These are phyloP conservation scores for Anthoscopus minutus DNA, from an alignment of 2,113 vertebrate species.

Conservation along the genomic window DNA sequence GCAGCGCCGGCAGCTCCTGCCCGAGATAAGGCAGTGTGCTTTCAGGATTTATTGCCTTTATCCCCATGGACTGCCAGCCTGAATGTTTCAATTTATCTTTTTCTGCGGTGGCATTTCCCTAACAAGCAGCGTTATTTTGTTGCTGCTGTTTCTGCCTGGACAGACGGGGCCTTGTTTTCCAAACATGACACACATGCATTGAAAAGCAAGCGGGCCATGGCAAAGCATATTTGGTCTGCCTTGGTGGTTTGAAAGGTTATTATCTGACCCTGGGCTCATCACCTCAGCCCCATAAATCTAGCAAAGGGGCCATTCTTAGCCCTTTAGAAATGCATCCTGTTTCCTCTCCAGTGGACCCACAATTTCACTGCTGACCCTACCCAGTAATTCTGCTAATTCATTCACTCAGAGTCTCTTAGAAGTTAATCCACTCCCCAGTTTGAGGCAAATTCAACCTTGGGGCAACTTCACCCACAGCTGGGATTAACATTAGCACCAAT, in stretches of 20 bases:
- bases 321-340: neutral
- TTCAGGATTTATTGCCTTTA: conserved; percentile 39
- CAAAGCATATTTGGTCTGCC: conserved; percentile 25
- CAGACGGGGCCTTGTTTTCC: conserved; percentile 27
- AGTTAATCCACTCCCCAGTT: neutral
- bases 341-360: neutral
- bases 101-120: conserved; percentile 10
- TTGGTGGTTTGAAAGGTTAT: conserved; percentile 2
- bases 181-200: neutral
- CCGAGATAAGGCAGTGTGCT: neutral
- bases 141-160: neutral
- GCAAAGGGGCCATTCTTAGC: neutral
- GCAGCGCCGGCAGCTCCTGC: neutral
- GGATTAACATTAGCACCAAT: neutral
- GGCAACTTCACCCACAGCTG: neutral
- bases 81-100: conserved; percentile 48
- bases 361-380: neutral
- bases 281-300: conserved; percentile 8
- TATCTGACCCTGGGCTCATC: neutral
- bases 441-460: neutral
- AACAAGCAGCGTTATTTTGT: conserved; percentile 8
- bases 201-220: neutral
- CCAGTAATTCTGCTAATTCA: neutral
- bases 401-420: neutral
- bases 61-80: conserved; percentile 25